A percentile compares a stretch with the other conserved stretches of the same genome.
These are phyloP conservation scores for Hydractinia symbiolongicarpus DNA, from an alignment of 30 jellyfish, hydroid and myxozoan species.

Conservation along the genomic window DNA sequence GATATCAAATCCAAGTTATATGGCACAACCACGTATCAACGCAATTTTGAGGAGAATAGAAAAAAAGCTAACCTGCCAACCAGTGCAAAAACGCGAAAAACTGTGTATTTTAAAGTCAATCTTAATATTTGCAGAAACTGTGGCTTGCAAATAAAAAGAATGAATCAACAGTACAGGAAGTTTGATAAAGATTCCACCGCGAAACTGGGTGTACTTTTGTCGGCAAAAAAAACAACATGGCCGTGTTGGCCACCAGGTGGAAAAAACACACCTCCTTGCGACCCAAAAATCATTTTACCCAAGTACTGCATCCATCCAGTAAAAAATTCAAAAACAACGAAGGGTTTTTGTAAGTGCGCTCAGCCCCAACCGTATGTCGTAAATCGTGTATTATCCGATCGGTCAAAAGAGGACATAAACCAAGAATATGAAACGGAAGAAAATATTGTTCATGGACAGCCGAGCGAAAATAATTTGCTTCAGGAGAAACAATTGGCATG, in stretches of 20 bases:
- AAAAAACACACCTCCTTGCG: background rate
- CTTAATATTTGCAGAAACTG: background rate
- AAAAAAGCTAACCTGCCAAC: background rate
- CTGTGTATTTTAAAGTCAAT: background rate
- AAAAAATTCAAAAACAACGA: too few relatives aligned
- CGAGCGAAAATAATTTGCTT: background rate
- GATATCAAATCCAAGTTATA: background rate
- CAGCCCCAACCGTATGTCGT: too few relatives aligned
- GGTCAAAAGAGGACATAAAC: too few relatives aligned
- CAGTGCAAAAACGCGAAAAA: background rate
- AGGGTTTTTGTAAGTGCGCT: too few relatives aligned
- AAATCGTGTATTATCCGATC: too few relatives aligned
- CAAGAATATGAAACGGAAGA: too few relatives aligned
- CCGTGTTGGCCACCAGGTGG: slow-evolving; percentile 10
- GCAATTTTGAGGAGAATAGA: background rate
- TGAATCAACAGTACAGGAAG: background rate
- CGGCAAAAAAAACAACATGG: background rate
- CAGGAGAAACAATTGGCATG: background rate
- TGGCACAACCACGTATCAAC: background rate
- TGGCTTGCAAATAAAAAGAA: background rate
- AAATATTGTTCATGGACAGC: background rate
- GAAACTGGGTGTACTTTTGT: too few relatives aligned
- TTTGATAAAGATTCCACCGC: too few relatives aligned
- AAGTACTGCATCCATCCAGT: too few relatives aligned
- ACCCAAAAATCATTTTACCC: background rate